Percentiles rank a stretch among this genome's conserved stretches.
Conservation (phyloP, 2,113 vertebrate species). For the Columba livia region DNA sequence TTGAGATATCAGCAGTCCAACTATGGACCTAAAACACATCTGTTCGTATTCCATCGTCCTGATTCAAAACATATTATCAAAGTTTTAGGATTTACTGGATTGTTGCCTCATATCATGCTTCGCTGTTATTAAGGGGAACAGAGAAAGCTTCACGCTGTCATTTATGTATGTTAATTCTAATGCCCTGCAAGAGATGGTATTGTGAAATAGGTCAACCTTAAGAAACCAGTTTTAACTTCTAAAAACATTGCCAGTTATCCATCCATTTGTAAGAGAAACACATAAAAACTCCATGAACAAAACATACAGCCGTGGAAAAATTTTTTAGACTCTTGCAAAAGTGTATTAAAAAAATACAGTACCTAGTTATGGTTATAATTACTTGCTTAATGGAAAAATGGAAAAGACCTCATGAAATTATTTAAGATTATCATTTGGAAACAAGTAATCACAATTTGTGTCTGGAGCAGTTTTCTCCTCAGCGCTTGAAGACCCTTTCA, state of each 20-base stretch:
- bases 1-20: not conserved
- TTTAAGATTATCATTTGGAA: not conserved
- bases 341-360: not conserved
- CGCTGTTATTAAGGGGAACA: not conserved
- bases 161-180: not conserved
- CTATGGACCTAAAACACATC: not conserved
- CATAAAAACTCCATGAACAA: not conserved
- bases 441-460: not conserved
- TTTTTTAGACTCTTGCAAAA: not conserved
- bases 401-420: not conserved
- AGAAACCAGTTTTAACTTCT: not conserved
- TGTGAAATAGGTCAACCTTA: not conserved
- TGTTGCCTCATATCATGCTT: not conserved
- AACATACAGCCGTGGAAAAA: not conserved
- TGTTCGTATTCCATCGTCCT: not conserved
- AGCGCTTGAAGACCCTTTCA: not conserved
- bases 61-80: not conserved
- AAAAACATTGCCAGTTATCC: accelerated
- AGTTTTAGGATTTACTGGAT: not conserved
- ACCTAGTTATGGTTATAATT: not conserved
- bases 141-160: not conserved
- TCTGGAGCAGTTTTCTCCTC: not conserved
- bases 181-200: not conserved
- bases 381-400: not conserved
- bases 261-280: not conserved